These are phyloP conservation scores for Planiliza haematocheilus DNA, from an alignment of 2,113 vertebrate genomes.

Conservation along the genomic window DNA sequence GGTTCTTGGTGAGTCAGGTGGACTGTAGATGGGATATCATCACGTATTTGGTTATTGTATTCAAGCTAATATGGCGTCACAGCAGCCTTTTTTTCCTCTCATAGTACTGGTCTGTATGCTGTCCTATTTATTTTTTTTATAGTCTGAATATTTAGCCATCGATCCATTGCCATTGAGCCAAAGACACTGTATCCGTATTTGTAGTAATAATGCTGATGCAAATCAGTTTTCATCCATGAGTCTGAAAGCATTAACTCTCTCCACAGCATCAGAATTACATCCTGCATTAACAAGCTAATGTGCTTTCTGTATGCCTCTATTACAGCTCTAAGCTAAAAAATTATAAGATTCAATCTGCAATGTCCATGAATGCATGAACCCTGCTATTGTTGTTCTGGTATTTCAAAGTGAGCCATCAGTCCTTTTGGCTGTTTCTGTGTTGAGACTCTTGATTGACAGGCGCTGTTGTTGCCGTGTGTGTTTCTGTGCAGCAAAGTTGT, in stretches of 20 bases:
- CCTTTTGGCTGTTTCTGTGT: slow-evolving; percentile 7
- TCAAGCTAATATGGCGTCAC: neutral
- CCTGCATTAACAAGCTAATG: neutral
- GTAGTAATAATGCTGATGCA: slow-evolving; percentile 44
- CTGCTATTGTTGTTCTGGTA: slow-evolving; percentile 44
- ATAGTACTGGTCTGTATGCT: neutral
- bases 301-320: slow-evolving; percentile 7
- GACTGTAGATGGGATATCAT: neutral
- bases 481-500: slow-evolving; percentile 88
- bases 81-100: slow-evolving; percentile 8
- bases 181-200: slow-evolving; percentile 4
- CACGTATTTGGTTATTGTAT: no score
- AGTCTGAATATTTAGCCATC: neutral
- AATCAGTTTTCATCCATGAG: slow-evolving; percentile 18
- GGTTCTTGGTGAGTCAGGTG: neutral
- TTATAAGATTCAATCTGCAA: slow-evolving; percentile 52
- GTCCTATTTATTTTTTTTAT: neutral
- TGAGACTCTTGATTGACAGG: slow-evolving; percentile 58
- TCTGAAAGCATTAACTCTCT: slow-evolving; percentile 32
- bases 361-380: slow-evolving; percentile 63
- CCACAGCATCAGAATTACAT: slow-evolving; percentile 28
- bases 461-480: slow-evolving; percentile 20
- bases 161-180: neutral
- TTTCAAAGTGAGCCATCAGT: slow-evolving; percentile 29
- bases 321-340: slow-evolving; percentile 33